Percentiles rank a stretch among this genome's conserved stretches.
These are phyloP conservation scores for Argya squamiceps DNA, from an alignment of 2,797 vertebrate genomes.

Conservation along the genomic window DNA sequence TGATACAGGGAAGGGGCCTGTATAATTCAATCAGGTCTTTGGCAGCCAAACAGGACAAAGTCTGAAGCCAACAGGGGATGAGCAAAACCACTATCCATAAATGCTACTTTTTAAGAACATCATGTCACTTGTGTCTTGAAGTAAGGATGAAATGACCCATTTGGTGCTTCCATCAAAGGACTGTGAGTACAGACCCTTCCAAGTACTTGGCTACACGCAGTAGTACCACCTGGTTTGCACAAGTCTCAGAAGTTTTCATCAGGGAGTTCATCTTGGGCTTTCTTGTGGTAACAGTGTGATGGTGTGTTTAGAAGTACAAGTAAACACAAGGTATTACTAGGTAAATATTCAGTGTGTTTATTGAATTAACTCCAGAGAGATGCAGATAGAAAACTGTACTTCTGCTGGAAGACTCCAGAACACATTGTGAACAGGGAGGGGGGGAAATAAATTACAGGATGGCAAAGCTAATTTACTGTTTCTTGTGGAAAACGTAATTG, in stretches of 20 bases:
- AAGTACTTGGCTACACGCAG: neutral
- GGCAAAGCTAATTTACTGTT: conserved; percentile 58
- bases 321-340: conserved; percentile 22
- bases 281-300: neutral
- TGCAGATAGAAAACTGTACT: conserved; percentile 34
- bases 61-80: neutral
- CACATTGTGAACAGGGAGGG: neutral
- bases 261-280: neutral
- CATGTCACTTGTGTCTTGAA: neutral
- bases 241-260: neutral
- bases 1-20: neutral
- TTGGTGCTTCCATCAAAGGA: neutral
- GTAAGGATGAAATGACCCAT: neutral
- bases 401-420: conserved; percentile 26
- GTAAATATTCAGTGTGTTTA: conserved; percentile 37
- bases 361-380: conserved; percentile 38
- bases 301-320: conserved; percentile 22
- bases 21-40: neutral
- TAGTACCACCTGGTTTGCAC: neutral
- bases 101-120: neutral
- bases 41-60: neutral
- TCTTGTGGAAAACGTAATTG: conserved; percentile 62
- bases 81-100: neutral
- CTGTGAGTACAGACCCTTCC: neutral
- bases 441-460: neutral